Evolutionary conservation across 2,888 invertebrate genomes (phyloP).

Genomic region (Drosophila nr. fundita): DNA sequence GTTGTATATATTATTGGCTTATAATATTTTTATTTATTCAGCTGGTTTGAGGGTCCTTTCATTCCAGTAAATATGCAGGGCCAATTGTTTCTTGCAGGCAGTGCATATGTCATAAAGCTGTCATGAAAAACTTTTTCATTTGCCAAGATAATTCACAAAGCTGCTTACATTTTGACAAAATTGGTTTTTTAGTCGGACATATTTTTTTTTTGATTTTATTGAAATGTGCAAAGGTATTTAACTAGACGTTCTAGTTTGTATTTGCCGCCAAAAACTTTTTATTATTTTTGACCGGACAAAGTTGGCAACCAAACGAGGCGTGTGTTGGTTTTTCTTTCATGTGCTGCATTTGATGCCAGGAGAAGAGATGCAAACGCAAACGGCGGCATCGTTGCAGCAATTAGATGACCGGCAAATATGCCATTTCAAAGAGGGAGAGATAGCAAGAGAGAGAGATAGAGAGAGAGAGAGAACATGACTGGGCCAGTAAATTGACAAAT

Average conservation of each 20-base stretch:
- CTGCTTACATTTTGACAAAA: not conserved
- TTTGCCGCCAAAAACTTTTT: not conserved
- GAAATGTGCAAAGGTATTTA: not conserved
- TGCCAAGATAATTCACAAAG: not conserved
- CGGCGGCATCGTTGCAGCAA: slow-evolving; percentile 32
- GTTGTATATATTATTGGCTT: not conserved
- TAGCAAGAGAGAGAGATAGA: not conserved
- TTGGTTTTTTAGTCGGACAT: not conserved
- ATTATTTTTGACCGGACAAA: not conserved
- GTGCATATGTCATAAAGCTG: not conserved
- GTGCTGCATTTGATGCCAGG: slow-evolving; percentile 24
- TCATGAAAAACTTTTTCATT: not conserved
- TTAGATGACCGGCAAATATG: slow-evolving; percentile 33
- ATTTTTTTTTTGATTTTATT: not conserved
- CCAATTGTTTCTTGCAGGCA: not conserved
- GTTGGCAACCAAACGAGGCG: slow-evolving; percentile 6
- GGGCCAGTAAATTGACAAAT: slow-evolving; percentile 62
- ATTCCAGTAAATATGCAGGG: not conserved
- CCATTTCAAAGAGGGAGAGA: not conserved
- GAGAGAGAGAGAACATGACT: not conserved
- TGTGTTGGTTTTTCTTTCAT: not conserved
- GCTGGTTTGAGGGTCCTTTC: not conserved
- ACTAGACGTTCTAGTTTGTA: not conserved
- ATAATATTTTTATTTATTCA: not conserved
- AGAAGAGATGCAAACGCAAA: slow-evolving; percentile 6